These are phyloP conservation scores for Epinephelus fuscoguttatus DNA, from an alignment of 2,113 vertebrate species.

Conservation along the genomic window DNA sequence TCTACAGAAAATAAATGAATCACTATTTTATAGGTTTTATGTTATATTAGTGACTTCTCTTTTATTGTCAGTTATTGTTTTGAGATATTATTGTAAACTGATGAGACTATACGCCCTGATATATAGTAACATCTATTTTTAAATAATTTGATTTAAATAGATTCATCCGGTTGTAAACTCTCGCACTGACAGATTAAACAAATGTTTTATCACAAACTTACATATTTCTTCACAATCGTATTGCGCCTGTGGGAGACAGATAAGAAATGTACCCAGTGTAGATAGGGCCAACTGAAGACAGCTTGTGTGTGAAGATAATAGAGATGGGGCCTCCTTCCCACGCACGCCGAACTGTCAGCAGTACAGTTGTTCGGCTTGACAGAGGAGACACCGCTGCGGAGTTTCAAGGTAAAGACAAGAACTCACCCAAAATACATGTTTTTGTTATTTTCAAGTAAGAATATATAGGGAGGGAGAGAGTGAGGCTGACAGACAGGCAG, in stretches of 20 bases:
- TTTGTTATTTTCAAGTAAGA: conserved; percentile 24
- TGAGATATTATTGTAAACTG: no score
- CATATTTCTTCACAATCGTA: neutral
- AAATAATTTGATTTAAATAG: neutral
- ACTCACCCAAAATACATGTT: neutral
- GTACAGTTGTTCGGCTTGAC: conserved; percentile 44
- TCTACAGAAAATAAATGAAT: no score
- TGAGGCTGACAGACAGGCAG: neutral
- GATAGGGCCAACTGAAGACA: conserved; percentile 55
- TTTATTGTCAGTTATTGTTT: no score
- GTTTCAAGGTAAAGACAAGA: conserved; percentile 70
- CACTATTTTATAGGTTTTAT: no score
- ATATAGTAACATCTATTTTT: neutral
- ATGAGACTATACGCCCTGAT: neutral
- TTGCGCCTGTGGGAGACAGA: conserved; percentile 55
- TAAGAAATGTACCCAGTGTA: conserved; percentile 53
- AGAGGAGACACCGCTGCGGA: conserved; percentile 30
- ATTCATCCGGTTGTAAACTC: neutral
- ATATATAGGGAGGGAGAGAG: neutral
- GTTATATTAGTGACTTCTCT: no score
- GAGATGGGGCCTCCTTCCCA: conserved; percentile 22
- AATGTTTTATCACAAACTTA: neutral
- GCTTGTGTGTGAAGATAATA: conserved; percentile 68
- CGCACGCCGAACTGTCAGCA: conserved; percentile 25
- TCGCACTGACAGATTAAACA: neutral